These are phyloP conservation scores for Atlantisia rogersi DNA, from an alignment of 2,113 vertebrate genomes.

Conservation along the genomic window DNA sequence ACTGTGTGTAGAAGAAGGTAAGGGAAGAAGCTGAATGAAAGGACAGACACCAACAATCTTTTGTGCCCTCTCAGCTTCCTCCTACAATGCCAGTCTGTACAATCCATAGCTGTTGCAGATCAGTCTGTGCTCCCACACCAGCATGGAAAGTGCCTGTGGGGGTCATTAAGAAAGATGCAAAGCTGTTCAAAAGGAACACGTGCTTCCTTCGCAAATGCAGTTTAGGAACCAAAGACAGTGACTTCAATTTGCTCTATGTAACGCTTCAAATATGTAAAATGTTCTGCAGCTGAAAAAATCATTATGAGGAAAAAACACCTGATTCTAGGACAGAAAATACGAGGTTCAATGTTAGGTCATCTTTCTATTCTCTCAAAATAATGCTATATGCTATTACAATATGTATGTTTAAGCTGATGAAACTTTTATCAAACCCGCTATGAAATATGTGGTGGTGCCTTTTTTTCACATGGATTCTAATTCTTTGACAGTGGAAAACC, in stretches of 20 bases:
- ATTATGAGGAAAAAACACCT: neutral
- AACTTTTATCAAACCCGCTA: neutral
- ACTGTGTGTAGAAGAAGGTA: fast-evolving
- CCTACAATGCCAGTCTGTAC: too few relatives aligned
- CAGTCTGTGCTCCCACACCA: neutral
- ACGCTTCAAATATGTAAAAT: neutral
- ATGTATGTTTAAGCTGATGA: neutral
- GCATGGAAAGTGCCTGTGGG: too few relatives aligned
- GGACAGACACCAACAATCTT: neutral
- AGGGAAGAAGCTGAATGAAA: neutral
- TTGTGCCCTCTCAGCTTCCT: neutral
- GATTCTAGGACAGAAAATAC: neutral
- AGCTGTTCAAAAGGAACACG: neutral
- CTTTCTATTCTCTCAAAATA: neutral
- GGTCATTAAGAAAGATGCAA: fast-evolving
- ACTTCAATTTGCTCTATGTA: neutral
- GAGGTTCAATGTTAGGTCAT: fast-evolving
- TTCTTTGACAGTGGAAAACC: neutral
- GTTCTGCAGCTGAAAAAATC: neutral
- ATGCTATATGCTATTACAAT: neutral
- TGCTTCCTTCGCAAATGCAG: neutral
- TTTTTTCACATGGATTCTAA: neutral
- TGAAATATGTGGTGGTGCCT: neutral
- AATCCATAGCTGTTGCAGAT: neutral
- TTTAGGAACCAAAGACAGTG: neutral